These are phyloP conservation scores for Glandiceps talaboti DNA, from an alignment of 53 echinoderm and acorn worm species.

Conservation along the genomic window DNA sequence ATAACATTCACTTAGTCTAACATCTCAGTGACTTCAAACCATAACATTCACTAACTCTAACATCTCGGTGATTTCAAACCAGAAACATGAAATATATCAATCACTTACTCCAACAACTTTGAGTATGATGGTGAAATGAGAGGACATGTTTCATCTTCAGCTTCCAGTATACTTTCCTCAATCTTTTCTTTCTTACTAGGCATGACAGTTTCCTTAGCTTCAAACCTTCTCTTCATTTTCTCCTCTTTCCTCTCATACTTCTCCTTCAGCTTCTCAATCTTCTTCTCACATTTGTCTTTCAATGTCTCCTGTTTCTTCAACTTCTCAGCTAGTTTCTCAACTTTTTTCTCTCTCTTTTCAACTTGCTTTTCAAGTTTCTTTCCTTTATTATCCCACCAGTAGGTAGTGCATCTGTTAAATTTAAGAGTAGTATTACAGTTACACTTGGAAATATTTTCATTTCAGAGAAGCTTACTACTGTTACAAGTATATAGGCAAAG, in stretches of 20 bases:
- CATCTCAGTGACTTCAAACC: too few relatives aligned
- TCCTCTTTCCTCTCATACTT: background rate
- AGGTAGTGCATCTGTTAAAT: too few relatives aligned
- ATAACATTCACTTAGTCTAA: too few relatives aligned
- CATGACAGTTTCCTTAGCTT: background rate
- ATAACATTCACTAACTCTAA: too few relatives aligned
- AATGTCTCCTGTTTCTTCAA: background rate
- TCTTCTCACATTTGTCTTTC: background rate
- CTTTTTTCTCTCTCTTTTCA: slow-evolving; percentile 62
- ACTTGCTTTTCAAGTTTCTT: slow-evolving; percentile 4
- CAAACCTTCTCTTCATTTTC: background rate
- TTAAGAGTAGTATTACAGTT: too few relatives aligned
- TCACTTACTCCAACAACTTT: background rate
- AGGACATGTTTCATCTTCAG: background rate
- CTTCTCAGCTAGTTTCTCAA: slow-evolving; percentile 13
- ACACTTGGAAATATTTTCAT: too few relatives aligned
- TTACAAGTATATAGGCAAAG: too few relatives aligned
- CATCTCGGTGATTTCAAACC: too few relatives aligned
- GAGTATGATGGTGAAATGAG: background rate
- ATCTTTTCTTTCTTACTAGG: background rate
- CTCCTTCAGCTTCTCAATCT: background rate
- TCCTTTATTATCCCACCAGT: background rate
- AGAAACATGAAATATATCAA: too few relatives aligned
- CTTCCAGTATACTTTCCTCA: background rate
- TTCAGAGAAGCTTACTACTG: too few relatives aligned